A percentile compares a stretch with the other conserved stretches of the same genome.
These are phyloP conservation scores for mouse (Mus musculus) DNA, from an alignment of 2,113 vertebrate genomes.

Conservation along the genomic window GRCm39 chrX:128377501-128378000, in stretches of 20 bases:
- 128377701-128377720: not conserved
- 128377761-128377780: not conserved
- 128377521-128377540: too few species aligned
- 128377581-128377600: not conserved
- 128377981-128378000: not conserved
- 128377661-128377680: not conserved
- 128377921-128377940: not conserved
- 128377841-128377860: not conserved
- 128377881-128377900: not conserved
- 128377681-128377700: not conserved
- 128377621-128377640: not conserved
- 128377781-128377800: not conserved
- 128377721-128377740: not conserved
- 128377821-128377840: not conserved
- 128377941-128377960: not conserved
- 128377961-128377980: not conserved
- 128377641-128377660: conserved; percentile 28
- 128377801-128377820: not conserved
- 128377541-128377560: too few species aligned
- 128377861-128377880: not conserved
- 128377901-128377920: conserved; percentile 10
- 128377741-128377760: conserved; percentile 4
- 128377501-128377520: too few species aligned
- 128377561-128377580: too few species aligned
- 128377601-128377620: not conserved